A percentile compares a stretch with the other conserved stretches of the same genome.
Evolutionary conservation across 2,113 vertebrate genomes (phyloP).

Genomic region (Pygathrix nemaeus): DNA sequence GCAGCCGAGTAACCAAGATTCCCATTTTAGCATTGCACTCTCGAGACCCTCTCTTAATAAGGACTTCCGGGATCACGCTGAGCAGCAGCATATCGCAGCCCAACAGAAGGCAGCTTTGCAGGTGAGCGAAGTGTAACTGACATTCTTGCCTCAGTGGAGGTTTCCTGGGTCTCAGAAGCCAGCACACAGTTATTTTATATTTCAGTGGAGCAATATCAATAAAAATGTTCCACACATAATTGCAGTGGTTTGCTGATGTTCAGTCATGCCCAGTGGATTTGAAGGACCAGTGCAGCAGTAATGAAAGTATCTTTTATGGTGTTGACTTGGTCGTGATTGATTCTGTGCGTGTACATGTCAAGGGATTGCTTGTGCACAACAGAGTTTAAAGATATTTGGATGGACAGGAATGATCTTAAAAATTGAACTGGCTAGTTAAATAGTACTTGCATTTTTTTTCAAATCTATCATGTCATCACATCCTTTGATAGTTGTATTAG

Average conservation of each 20-base stretch:
- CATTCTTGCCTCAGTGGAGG: background rate
- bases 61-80: conserved; percentile 95
- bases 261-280: background rate
- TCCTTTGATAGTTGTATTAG: background rate
- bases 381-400: background rate
- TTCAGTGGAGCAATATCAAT: conserved; percentile 23
- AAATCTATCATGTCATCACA: background rate
- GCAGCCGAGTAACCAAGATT: conserved; percentile 16
- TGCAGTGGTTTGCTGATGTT: background rate
- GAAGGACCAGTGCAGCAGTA: conserved; percentile 9
- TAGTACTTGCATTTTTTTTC: background rate
- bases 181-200: background rate
- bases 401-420: background rate
- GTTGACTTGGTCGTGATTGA: background rate
- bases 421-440: conserved; percentile 23
- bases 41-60: conserved; percentile 89
- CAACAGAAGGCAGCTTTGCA: conserved; percentile 98
- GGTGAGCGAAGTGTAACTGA: conserved; percentile 79
- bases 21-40: conserved; percentile 89
- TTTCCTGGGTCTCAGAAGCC: background rate
- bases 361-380: background rate
- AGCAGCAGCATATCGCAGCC: conserved; percentile 96
- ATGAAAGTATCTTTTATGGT: conserved; percentile 12
- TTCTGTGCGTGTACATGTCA: background rate
- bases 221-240: conserved; percentile 20